Evolutionary conservation across 2,888 invertebrate species (phyloP), one percentile per base, ranked within the genome.

Genomic region (Marasmarcha lunaedactyla): DNA sequence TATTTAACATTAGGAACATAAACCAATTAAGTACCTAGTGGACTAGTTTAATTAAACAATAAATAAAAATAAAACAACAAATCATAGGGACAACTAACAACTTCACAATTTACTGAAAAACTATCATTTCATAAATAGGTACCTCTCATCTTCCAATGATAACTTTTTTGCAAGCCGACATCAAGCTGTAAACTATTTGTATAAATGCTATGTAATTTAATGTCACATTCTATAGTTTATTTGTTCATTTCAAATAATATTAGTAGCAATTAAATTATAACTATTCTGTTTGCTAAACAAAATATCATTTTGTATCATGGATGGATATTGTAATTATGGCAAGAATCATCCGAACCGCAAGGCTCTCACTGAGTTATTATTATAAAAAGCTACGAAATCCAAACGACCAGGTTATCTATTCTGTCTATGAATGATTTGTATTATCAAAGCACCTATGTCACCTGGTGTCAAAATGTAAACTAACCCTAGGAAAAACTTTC

Each of bases 121-220:
- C 76, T 74, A 78, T 77, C 71, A 71, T 78, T 68, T 71, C 62
- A 73, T 69, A 71, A 34, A 77, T 69, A 77, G 67, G 72, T 77
- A 77, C 77, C 77, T 74, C 74, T 67, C 71, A 73, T 69, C 70
- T 71, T 77, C 77, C 83, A 76, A 59, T 65, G 76, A 67, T 64
- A 77, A 78, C 72, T 77, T 77, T 74, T 58, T 79, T 77, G 72
- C 70, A 76, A 79, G 78, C 72, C 71, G 78, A 79, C 78, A 77
- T 79, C 76, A 71, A 74, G 72, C 73, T 74, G 78, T 76, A 71
- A 73, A 59, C 79, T 78, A 79, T 62, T 67, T 65, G 64, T 63
- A 71, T 70, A 63, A 67, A 71, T 68, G 67, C 74, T 77, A 77
- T 65, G 69, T 61, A 72, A 70, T 70, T 71, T 70, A 49, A 70